These are phyloP conservation scores for Laothoe populi DNA, from an alignment of 2,888 invertebrate genomes.

Conservation along the genomic window DNA sequence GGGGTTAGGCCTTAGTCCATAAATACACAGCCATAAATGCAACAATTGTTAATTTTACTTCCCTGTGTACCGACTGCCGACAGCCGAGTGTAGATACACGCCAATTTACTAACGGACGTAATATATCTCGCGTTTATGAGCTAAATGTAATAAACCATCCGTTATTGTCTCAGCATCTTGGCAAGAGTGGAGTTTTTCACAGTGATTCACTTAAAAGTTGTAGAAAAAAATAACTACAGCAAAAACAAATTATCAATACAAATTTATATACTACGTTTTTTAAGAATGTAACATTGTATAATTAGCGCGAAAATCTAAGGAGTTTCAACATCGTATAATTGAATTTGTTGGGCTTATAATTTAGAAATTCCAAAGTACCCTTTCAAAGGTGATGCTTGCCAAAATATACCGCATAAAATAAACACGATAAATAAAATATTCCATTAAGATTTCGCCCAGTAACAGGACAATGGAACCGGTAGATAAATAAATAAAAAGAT, in stretches of 20 bases:
- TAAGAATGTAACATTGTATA: not conserved
- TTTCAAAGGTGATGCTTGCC: not conserved
- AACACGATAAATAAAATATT: constrained; percentile 16
- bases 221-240: constrained; percentile 29
- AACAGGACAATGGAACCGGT: constrained; percentile 67
- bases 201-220: constrained; percentile 37
- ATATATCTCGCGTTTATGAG: constrained; percentile 55
- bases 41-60: constrained; percentile 21
- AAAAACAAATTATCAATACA: constrained; percentile 26
- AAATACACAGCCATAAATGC: constrained; percentile 2
- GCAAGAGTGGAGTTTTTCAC: constrained; percentile 47
- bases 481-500: constrained; percentile 71
- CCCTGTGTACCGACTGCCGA: not conserved
- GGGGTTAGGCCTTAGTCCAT: too few species aligned
- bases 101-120: constrained; percentile 36
- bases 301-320: not conserved
- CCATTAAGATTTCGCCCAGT: constrained; percentile 40
- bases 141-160: constrained; percentile 54
- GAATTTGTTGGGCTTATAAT: not conserved
- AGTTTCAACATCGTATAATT: not conserved
- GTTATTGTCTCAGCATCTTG: constrained; percentile 61
- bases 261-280: constrained; percentile 21
- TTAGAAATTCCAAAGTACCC: not conserved
- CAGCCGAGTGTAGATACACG: constrained; percentile 7
- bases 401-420: constrained; percentile 10